phyloP scores from a whole-genome alignment of 1,140 invertebrate species.

The Cydia splendana region DNA sequence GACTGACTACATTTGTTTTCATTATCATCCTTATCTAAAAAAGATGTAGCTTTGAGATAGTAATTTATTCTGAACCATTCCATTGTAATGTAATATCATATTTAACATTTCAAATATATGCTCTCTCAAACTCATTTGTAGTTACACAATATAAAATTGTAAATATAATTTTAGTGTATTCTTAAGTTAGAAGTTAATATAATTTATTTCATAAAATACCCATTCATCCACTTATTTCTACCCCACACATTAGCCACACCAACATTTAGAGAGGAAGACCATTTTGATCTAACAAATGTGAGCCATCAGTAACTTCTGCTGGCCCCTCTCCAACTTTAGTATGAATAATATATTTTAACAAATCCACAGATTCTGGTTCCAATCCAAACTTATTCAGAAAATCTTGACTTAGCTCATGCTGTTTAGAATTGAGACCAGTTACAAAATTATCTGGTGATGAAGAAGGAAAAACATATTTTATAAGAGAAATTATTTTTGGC shows the following conservation, averaged over 20 bases:
- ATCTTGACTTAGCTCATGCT: constrained; percentile 50
- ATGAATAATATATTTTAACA: constrained; percentile 91
- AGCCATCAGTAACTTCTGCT: constrained; percentile 72
- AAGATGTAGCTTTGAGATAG: constrained; percentile 16
- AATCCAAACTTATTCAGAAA: constrained; percentile 60
- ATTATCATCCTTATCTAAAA: constrained; percentile 1
- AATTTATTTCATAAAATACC: constrained; percentile 20
- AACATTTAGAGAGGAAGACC: constrained; percentile 70
- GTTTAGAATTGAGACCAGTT: constrained; percentile 49
- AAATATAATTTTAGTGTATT: neutral
- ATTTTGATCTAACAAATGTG: constrained; percentile 81
- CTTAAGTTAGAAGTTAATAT: constrained; percentile 13
- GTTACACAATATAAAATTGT: neutral
- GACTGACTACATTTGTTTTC: constrained; percentile 23
- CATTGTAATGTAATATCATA: constrained; percentile 1
- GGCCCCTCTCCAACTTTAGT: constrained; percentile 89
- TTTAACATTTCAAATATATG: constrained; percentile 10
- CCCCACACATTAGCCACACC: neutral
- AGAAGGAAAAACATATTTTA: constrained; percentile 88
- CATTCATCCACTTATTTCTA: constrained; percentile 7
- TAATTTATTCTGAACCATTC: constrained; percentile 2
- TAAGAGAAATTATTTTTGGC: constrained; percentile 82
- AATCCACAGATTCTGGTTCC: constrained; percentile 75
- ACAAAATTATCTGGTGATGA: constrained; percentile 61
- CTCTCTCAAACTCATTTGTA: neutral